Percentiles rank a stretch among this genome's conserved stretches.
Conservation (phyloP, 2,888 invertebrate genomes). For the Pelosia muscerda region DNA sequence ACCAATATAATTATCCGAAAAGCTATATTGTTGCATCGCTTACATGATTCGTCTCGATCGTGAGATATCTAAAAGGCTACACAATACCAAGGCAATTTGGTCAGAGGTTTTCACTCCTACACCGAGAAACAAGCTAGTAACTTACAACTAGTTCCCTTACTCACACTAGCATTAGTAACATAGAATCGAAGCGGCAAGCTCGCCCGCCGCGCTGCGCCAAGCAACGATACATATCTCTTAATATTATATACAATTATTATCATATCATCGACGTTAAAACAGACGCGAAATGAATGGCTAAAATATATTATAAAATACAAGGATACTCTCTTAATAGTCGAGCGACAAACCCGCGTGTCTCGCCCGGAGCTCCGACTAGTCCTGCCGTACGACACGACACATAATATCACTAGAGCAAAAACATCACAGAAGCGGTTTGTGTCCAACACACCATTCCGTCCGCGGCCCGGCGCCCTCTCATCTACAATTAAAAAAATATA, state of each 20-base stretch:
- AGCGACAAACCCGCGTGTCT: constrained; percentile 56
- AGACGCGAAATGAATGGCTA: constrained; percentile 74
- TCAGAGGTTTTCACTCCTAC: constrained; percentile 82
- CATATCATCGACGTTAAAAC: constrained; percentile 70
- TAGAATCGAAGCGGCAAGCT: constrained; percentile 73
- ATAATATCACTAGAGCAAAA: constrained; percentile 72
- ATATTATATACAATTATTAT: constrained; percentile 81
- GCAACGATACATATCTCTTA: constrained; percentile 74
- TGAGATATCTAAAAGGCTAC: constrained; percentile 82
- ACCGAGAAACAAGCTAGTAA: constrained; percentile 82
- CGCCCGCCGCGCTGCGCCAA: constrained; percentile 70
- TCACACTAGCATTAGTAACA: constrained; percentile 73
- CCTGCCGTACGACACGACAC: constrained; percentile 53
- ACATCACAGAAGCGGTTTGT: constrained; percentile 83
- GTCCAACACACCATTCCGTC: constrained; percentile 67
- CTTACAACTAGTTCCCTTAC: constrained; percentile 80
- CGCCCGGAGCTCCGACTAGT: background rate
- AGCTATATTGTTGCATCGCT: constrained; percentile 79
- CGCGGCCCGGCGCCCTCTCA: constrained; percentile 64
- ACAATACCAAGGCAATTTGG: constrained; percentile 87
- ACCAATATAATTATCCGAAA: constrained; percentile 71
- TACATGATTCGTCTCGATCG: constrained; percentile 83
- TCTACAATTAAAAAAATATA: constrained; percentile 81
- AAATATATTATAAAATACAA: constrained; percentile 77
- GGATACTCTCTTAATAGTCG: constrained; percentile 59